Conservation (phyloP, 2,113 vertebrate species). For the Hydropotes inermis region DNA sequence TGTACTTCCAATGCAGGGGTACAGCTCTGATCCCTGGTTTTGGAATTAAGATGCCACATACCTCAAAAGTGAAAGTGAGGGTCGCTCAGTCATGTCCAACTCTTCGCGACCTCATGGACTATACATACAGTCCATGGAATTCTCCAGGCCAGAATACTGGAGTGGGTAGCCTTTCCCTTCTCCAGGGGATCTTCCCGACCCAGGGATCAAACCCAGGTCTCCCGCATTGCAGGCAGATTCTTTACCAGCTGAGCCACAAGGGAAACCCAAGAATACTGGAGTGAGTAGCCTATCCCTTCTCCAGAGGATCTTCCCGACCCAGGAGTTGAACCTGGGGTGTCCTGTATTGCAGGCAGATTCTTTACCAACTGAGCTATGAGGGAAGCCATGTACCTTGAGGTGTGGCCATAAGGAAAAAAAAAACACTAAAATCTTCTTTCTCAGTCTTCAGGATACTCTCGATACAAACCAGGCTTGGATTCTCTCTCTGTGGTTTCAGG, state of each 20-base stretch:
- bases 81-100: accelerated
- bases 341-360: not conserved
- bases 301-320: accelerated
- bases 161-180: not conserved
- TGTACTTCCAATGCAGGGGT: not conserved
- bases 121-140: not conserved
- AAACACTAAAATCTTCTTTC: not conserved
- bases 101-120: not conserved
- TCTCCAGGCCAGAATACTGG: not conserved
- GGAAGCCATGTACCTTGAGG: not conserved
- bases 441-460: not conserved
- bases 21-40: not conserved
- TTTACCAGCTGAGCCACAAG: not conserved
- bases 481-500: not conserved
- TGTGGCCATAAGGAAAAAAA: not conserved
- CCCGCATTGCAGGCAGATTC: accelerated
- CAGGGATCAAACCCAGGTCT: not conserved
- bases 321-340: not conserved
- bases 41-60: not conserved
- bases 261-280: not conserved
- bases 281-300: not conserved
- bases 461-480: not conserved
- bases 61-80: not conserved
- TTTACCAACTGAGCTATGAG: not conserved
- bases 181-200: not conserved